A percentile compares a stretch with the other conserved stretches of the same genome.
Evolutionary conservation across 2,888 invertebrate genomes (phyloP).

Genomic region (Patella depressa): DNA sequence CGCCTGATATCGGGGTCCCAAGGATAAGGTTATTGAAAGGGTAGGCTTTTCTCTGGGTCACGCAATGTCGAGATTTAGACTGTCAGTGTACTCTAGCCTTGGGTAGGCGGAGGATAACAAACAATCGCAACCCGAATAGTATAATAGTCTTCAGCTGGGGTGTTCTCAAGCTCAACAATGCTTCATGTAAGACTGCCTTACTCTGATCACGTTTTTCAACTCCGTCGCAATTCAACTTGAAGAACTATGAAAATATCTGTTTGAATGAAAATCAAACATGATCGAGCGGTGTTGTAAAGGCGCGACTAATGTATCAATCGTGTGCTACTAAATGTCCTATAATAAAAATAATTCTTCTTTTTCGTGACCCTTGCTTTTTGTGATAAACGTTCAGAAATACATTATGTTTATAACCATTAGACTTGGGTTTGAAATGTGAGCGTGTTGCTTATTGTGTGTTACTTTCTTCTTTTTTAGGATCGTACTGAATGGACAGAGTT

Average conservation of each 20-base stretch:
- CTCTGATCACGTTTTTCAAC: neutral
- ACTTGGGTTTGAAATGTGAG: too few species aligned
- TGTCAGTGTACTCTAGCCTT: neutral
- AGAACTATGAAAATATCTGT: neutral
- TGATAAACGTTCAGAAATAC: too few species aligned
- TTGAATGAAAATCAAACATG: too few species aligned
- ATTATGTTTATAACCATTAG: too few species aligned
- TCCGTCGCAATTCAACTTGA: neutral
- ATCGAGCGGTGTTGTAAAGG: too few species aligned
- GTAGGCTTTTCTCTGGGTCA: neutral
- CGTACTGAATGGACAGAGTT: too few species aligned
- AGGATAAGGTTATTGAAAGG: neutral
- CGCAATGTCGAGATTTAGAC: slow-evolving; percentile 4
- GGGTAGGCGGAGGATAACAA: neutral
- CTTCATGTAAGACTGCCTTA: neutral
- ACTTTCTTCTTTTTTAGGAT: too few species aligned
- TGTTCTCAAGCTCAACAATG: slow-evolving; percentile 1
- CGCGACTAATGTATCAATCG: too few species aligned
- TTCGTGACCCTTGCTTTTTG: too few species aligned
- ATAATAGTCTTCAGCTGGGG: slow-evolving; percentile 8
- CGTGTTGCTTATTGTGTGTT: too few species aligned
- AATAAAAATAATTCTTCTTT: too few species aligned
- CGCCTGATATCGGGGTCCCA: neutral
- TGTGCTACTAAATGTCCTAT: too few species aligned
- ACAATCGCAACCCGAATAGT: neutral